A percentile compares a stretch with the other conserved stretches of the same genome.
These are phyloP conservation scores for Dysidea cf. avara DNA, from an alignment of 37 sponge, comb jelly and placozoan species.

Conservation along the genomic window DNA sequence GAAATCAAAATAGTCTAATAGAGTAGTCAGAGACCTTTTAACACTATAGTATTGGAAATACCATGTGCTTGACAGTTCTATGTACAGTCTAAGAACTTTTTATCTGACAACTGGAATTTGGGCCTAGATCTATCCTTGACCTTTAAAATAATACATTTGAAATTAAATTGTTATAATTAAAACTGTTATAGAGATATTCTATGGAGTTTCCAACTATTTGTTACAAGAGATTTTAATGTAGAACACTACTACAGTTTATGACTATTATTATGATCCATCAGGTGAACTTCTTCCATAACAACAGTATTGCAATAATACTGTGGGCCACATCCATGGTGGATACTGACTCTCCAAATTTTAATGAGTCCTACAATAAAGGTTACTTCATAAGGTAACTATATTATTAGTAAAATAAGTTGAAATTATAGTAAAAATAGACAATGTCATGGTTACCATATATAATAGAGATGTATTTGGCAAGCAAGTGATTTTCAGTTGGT, in stretches of 20 bases:
- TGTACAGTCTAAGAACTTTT: too few relatives aligned
- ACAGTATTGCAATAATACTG: conserved; percentile 56
- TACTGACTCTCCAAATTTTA: conserved; percentile 70
- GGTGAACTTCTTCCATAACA: conserved; percentile 69
- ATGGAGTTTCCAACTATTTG: too few relatives aligned
- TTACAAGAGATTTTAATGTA: not conserved
- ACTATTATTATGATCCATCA: too few relatives aligned
- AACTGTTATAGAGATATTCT: not conserved
- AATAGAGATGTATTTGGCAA: conserved; percentile 65
- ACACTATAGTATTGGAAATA: too few relatives aligned
- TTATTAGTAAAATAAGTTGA: not conserved
- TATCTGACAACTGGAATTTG: too few relatives aligned
- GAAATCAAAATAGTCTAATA: too few relatives aligned
- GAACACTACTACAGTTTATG: not conserved
- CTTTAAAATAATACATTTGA: not conserved
- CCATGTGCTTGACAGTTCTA: too few relatives aligned
- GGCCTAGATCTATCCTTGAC: too few relatives aligned
- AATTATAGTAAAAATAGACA: too few relatives aligned
- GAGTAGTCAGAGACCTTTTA: too few relatives aligned
- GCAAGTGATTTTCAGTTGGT: conserved; percentile 64
- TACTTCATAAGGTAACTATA: conserved; percentile 65
- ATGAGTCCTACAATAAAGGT: conserved; percentile 67
- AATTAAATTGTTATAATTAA: not conserved
- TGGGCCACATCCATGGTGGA: conserved; percentile 86
- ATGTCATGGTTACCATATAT: not conserved